A percentile compares a stretch with the other conserved stretches of the same genome.
Conservation (phyloP, 2,113 vertebrate species). For the Pseudorhombus dupliciocellatus region DNA sequence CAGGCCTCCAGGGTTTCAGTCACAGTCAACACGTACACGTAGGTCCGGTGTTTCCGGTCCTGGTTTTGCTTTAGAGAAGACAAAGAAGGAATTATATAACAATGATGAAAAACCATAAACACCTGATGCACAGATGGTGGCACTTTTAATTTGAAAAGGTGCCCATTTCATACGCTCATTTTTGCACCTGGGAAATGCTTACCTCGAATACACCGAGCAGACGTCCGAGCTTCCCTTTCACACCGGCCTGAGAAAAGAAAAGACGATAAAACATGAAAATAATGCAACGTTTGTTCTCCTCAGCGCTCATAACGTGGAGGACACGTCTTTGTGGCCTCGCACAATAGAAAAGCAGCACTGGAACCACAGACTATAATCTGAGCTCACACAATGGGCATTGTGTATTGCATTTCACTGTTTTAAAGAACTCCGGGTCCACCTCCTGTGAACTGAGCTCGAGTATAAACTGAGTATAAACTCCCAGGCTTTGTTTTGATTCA, state of each 20-base stretch:
- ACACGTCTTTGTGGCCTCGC: neutral
- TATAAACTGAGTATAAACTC: constrained; percentile 7
- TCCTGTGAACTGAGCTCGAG: neutral
- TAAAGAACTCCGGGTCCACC: neutral
- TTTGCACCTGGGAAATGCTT: constrained; percentile 50
- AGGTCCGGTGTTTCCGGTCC: constrained; percentile 95
- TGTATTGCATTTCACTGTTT: constrained; percentile 15
- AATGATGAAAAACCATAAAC: neutral
- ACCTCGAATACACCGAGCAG: constrained; percentile 98
- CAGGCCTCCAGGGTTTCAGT: constrained; percentile 96
- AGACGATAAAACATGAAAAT: neutral
- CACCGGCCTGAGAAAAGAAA: constrained; percentile 87
- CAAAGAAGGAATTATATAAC: constrained; percentile 33
- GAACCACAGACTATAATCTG: neutral
- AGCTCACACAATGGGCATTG: constrained; percentile 19
- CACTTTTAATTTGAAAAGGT: no score
- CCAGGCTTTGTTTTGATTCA: constrained; percentile 18
- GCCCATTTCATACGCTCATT: neutral
- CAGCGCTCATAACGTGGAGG: neutral
- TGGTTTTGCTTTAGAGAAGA: constrained; percentile 84
- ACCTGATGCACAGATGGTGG: neutral
- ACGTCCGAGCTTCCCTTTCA: constrained; percentile 96
- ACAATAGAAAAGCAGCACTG: constrained; percentile 3
- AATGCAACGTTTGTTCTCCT: neutral
- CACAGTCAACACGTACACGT: constrained; percentile 95